Evolutionary conservation across 2,888 invertebrate genomes (phyloP).

Genomic region (Temnothorax ravouxi): DNA sequence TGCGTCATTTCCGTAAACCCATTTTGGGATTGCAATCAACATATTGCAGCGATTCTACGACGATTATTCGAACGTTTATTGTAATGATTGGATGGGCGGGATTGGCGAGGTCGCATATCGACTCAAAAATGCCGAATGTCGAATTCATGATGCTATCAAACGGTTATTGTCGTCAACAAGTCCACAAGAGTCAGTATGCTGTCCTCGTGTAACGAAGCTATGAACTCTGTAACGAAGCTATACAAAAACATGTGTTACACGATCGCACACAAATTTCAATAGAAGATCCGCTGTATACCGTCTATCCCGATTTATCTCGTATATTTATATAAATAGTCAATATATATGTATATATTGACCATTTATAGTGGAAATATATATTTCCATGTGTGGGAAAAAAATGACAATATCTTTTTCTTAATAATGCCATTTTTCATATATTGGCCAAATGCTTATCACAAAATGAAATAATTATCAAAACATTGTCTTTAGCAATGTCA

Average conservation of each 20-base stretch:
- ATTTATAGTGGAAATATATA: not conserved
- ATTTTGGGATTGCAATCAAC: slow-evolving; percentile 52
- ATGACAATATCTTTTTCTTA: not conserved
- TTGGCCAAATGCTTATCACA: not conserved
- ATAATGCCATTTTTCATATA: slow-evolving; percentile 12
- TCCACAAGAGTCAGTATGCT: slow-evolving; percentile 50
- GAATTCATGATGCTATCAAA: slow-evolving; percentile 65
- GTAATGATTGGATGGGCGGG: slow-evolving; percentile 53
- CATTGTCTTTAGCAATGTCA: not conserved
- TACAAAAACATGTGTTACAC: slow-evolving; percentile 64
- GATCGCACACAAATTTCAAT: slow-evolving; percentile 62
- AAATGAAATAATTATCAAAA: not conserved
- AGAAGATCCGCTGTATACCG: slow-evolving; percentile 7
- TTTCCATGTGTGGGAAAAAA: not conserved
- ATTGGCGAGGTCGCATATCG: slow-evolving; percentile 46
- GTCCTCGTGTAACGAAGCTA: slow-evolving; percentile 34
- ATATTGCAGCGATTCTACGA: slow-evolving; percentile 44
- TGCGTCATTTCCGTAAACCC: slow-evolving; percentile 54
- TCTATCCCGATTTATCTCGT: slow-evolving; percentile 9
- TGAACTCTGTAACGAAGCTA: slow-evolving; percentile 57
- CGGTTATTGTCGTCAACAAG: slow-evolving; percentile 52
- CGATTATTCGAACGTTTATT: slow-evolving; percentile 52
- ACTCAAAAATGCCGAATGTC: slow-evolving; percentile 54
- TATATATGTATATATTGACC: not conserved
- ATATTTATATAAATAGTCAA: slow-evolving; percentile 24